Evolutionary conservation across 2,113 vertebrate species (phyloP), one percentile per base, ranked within the genome.

Genomic region (Epinephelus moara): DNA sequence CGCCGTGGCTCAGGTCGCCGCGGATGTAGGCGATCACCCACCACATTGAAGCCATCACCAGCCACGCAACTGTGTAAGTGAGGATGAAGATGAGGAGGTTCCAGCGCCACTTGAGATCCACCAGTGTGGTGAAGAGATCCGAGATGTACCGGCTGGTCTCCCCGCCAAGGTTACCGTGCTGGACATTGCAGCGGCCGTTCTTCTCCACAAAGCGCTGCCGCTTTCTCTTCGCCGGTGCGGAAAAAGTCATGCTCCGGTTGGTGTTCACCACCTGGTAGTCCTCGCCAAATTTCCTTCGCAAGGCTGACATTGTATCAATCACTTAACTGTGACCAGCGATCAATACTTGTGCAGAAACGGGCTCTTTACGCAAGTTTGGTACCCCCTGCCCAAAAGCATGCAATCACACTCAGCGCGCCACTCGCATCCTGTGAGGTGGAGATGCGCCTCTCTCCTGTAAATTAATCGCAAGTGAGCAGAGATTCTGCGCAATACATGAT

Each of bases 21-120:
- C 97, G 95, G 80, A 97, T 94, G 78, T 94, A 97, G 4, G 97
- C 97, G 42, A 97, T 97, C 77, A 97, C 94, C 97, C 97, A 97
- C 97, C 97, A 97, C 97, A 97, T 97, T 0, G 95, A 97, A 33
- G 97, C 96, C 97, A 97, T 97, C 18, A 97, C 95, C 75, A 97
- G 93, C 97, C 97, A 97, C 8, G 97, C 97, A 0, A 97, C 96
- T 0, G 97, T 97, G 91, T 97, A 97, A 3, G 97, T 97, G 63
- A 97, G 92, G 68, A 97, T 92, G 88, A 97, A 97, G 85, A 97
- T 97, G 27, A 97, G 95, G 21, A 97, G 92, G 92, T 97, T 97
- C 97, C 97, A 97, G 56, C 97, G 95, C 97, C 97, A 97, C 94
- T 97, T 97, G n/a, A 97, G 95, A 75, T 97, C 97, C 92, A 97